Conservation (phyloP, 2,797 vertebrate species). For the Phataginus tricuspis region DNA sequence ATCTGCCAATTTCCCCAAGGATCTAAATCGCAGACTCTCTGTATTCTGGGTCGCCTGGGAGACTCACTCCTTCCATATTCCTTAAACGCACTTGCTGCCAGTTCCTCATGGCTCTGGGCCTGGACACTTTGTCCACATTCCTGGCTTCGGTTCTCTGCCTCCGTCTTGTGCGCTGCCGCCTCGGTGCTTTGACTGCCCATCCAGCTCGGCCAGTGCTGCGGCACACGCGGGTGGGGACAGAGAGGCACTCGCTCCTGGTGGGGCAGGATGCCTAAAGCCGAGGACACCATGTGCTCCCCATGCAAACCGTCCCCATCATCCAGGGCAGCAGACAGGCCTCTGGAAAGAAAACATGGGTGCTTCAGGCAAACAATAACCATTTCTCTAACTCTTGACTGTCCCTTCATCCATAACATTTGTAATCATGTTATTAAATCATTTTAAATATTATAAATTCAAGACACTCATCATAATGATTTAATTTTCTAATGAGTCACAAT, state of each 20-base stretch:
- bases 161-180: background rate
- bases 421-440: background rate
- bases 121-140: accelerated
- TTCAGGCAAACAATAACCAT: background rate
- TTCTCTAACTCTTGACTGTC: background rate
- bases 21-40: background rate
- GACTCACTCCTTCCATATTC: accelerated
- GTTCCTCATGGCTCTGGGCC: background rate
- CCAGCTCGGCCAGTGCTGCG: background rate
- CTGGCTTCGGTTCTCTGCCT: background rate
- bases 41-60: background rate
- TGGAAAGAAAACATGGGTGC: background rate
- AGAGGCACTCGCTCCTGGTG: too few species aligned
- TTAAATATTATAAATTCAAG: background rate
- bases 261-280: background rate
- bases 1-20: background rate
- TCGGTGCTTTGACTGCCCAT: background rate
- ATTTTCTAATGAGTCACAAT: background rate
- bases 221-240: too few species aligned
- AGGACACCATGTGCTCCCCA: background rate
- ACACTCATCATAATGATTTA: background rate
- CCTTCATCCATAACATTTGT: background rate
- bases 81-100: background rate
- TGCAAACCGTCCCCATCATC: background rate
- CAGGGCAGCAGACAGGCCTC: background rate